Conservation (phyloP, 64 coral and sea anemone species). For the Porites australiensis region DNA sequence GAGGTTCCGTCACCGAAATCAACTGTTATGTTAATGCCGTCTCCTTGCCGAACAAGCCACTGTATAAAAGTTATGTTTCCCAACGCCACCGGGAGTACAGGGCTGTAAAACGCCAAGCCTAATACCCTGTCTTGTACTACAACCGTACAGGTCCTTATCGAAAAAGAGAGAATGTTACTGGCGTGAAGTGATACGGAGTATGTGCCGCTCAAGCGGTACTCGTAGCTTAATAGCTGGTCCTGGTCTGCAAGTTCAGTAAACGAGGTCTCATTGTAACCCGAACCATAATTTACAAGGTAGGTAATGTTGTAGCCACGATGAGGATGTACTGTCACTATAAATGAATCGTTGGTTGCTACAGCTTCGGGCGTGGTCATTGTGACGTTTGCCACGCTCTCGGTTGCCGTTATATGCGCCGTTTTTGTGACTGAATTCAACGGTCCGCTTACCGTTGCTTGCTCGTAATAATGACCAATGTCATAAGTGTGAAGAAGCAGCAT, state of each 20-base stretch:
- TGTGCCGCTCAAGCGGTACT: conserved; percentile 42
- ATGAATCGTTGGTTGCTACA: conserved; percentile 40
- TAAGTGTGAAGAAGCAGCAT: conserved; percentile 28
- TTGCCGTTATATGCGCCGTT: conserved; percentile 15
- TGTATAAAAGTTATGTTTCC: conserved; percentile 57
- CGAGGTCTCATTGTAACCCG: conserved; percentile 13
- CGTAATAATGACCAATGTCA: conserved; percentile 6
- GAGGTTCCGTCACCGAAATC: conserved; percentile 61
- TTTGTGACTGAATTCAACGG: background rate
- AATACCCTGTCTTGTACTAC: conserved; percentile 59
- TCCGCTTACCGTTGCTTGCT: conserved; percentile 24
- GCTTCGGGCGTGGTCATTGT: conserved; percentile 54
- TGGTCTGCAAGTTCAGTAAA: background rate
- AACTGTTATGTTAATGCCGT: conserved; percentile 47
- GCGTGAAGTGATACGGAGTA: conserved; percentile 48
- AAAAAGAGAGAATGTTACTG: conserved; percentile 56
- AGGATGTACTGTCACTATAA: conserved; percentile 51
- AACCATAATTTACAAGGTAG: conserved; percentile 46
- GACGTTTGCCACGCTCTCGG: conserved; percentile 38
- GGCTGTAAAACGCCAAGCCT: conserved; percentile 44
- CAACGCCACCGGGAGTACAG: conserved; percentile 22
- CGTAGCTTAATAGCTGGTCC: conserved; percentile 13
- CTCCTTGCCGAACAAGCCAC: conserved; percentile 59
- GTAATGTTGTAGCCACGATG: conserved; percentile 76
- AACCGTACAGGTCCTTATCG: conserved; percentile 46